phyloP scores from a whole-genome alignment of 2,888 invertebrate species.

The Neria commutata region DNA sequence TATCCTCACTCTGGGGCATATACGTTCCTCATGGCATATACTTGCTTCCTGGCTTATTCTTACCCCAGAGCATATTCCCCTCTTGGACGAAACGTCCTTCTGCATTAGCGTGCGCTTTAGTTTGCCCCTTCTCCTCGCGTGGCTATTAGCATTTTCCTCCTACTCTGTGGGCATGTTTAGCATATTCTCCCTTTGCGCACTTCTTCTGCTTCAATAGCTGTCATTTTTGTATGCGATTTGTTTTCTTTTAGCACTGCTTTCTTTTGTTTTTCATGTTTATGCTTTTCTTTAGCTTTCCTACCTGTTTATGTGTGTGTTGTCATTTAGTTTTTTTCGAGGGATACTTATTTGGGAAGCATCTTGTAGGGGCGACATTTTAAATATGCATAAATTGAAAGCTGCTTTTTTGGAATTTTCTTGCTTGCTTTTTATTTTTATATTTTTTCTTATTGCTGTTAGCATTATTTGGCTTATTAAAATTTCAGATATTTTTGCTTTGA shows the following conservation, averaged over 20 bases:
- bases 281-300: constrained; percentile 13
- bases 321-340: constrained; percentile 53
- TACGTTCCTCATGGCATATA: too few relatives aligned
- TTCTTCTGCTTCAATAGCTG: constrained; percentile 33
- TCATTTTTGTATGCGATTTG: constrained; percentile 11
- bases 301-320: constrained; percentile 48
- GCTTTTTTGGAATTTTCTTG: constrained; percentile 18
- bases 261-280: constrained; percentile 18
- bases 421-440: constrained; percentile 21
- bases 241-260: constrained; percentile 13
- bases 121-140: too few relatives aligned
- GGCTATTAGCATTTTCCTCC: constrained; percentile 16
- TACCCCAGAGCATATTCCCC: too few relatives aligned
- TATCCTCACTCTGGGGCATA: too few relatives aligned
- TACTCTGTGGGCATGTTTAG: constrained; percentile 32
- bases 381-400: constrained; percentile 35
- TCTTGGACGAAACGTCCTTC: too few relatives aligned
- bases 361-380: constrained; percentile 38
- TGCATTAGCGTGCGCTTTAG: too few relatives aligned
- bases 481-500: constrained; percentile 33
- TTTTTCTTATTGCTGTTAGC: constrained; percentile 30
- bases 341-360: constrained; percentile 43
- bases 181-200: constrained; percentile 48
- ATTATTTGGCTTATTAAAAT: constrained; percentile 42
- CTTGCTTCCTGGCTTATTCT: too few relatives aligned